Base-by-base conservation (phyloP, 1,140 invertebrate species). In the Elymnias hypermnestra region DNA sequence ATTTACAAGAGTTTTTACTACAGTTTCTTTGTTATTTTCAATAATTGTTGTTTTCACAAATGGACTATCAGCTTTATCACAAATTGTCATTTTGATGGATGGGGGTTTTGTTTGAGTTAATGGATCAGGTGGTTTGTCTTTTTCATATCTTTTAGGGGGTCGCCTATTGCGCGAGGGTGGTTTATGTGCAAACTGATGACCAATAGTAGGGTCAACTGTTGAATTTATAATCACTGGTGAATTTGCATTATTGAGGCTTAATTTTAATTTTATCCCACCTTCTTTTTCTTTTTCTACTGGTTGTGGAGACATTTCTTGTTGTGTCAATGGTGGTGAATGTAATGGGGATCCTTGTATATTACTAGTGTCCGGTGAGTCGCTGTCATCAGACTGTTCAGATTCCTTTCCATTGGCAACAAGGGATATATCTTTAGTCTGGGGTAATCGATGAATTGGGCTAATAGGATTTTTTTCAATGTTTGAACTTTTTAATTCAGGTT, bases 131-230 rank as follows among this genome's bases (percentile, higher is more conserved):
- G 42, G 43, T 49, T 28, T 60, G 21, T 72, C 67, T 63, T 78
- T 83, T 51, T 85, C 82, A 76, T 85, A 87, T 33, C 84, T 60
- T 50, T 85, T 86, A n/a, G 83, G 84, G 17, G 83, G 83, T 53
- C 83, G 62, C 58, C 84, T 70, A 28, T 72, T 60, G 9, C 83
- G 63, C 38, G 70, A 56, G 23, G 84, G 84, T 41, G 84, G 84
- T 60, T 87, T 86, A 26, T 72, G 53, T 21, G 57, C 49, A 53
- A 61, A 72, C 44, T 83, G 68, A 39, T 77, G 64, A 6, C 81
- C 81, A 47, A 85, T 36, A 19, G 72, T 69, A 2, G 82, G 82
- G 63, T 85, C 82, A 17, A 85, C 82, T 25, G 82, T 85, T 10
- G 78, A 83, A 60, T 85, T 85, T 44, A 85, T 85, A 33, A 85